These are phyloP conservation scores for Bostrychus sinensis DNA, from an alignment of 2,113 vertebrate species.

Conservation along the genomic window DNA sequence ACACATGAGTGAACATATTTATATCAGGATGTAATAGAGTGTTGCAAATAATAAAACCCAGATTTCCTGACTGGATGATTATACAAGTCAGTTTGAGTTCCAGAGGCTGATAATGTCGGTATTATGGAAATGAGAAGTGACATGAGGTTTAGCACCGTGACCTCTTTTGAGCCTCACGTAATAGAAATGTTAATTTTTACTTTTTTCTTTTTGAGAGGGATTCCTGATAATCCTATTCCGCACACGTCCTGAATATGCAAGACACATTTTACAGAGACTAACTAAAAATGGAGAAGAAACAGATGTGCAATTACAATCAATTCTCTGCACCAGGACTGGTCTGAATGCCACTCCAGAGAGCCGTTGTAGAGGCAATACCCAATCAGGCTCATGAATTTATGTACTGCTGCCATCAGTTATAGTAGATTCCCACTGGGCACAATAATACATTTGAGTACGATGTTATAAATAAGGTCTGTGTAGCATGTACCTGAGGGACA, in stretches of 20 bases:
- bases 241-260: neutral
- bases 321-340: constrained; percentile 23
- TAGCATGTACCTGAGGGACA: constrained; percentile 17
- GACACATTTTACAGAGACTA: neutral
- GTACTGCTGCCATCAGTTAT: constrained; percentile 33
- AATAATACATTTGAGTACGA: constrained; percentile 61
- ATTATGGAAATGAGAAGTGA: constrained; percentile 69
- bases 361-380: constrained; percentile 41
- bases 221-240: neutral
- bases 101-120: constrained; percentile 54
- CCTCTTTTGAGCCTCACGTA: constrained; percentile 33
- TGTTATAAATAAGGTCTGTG: constrained; percentile 52
- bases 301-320: constrained; percentile 37
- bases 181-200: constrained; percentile 60
- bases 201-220: neutral
- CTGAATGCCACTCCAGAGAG: constrained; percentile 38
- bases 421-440: constrained; percentile 29
- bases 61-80: constrained; percentile 65
- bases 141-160: constrained; percentile 52
- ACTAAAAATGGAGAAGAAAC: constrained; percentile 16
- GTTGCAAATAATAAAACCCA: constrained; percentile 71
- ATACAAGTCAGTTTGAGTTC: constrained; percentile 55
- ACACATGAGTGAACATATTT: constrained; percentile 64
- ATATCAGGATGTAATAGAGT: constrained; percentile 66
- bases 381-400: constrained; percentile 52